phyloP scores from a whole-genome alignment of 2,797 vertebrate species.

The Aphelocoma californica region DNA sequence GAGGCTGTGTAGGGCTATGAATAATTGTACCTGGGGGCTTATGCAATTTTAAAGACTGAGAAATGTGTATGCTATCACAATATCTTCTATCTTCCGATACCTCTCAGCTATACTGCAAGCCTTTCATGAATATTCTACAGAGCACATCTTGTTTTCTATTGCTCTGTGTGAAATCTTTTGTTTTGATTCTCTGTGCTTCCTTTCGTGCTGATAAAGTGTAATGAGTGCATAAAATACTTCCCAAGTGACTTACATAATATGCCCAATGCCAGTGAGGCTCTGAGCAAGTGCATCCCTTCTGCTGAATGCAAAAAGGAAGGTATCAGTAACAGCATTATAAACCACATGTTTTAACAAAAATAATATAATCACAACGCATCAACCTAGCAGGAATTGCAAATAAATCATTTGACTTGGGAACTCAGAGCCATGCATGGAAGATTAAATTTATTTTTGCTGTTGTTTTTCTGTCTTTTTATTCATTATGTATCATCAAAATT shows the following conservation, averaged over 20 bases:
- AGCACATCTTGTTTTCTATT: background rate
- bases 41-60: conserved; percentile 21
- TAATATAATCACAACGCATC: background rate
- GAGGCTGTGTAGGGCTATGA: background rate
- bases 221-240: conserved; percentile 33
- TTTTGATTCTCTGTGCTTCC: conserved; percentile 41
- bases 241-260: conserved; percentile 19
- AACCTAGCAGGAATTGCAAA: background rate
- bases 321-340: background rate
- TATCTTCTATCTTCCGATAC: background rate
- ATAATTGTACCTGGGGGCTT: conserved; percentile 18
- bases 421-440: background rate
- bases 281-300: background rate
- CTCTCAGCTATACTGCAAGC: background rate
- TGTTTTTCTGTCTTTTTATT: background rate
- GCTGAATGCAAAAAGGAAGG: background rate
- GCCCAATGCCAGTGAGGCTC: background rate
- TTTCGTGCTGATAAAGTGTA: conserved; percentile 18
- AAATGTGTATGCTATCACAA: background rate
- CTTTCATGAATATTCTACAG: conserved; percentile 43
- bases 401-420: background rate
- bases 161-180: conserved; percentile 30
- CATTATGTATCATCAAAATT: background rate
- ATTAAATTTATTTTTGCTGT: background rate
- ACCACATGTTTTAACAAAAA: background rate